These are phyloP conservation scores for Alosa alosa DNA, from an alignment of 2,113 vertebrate species.

Conservation along the genomic window DNA sequence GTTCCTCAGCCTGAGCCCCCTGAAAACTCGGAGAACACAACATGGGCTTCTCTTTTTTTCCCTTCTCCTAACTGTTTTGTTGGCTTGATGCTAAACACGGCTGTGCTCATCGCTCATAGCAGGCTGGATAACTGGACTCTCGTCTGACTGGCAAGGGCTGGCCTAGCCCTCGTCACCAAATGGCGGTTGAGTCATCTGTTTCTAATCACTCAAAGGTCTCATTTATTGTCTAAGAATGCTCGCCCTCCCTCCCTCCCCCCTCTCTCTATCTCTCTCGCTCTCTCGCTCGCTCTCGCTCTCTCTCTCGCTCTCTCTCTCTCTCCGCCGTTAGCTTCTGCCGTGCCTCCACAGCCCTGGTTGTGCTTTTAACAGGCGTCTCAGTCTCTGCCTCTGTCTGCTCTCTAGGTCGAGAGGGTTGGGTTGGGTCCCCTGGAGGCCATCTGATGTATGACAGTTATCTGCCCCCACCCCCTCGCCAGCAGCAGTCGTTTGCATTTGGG, in stretches of 20 bases:
- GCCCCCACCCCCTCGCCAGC: background rate
- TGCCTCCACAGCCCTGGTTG: background rate
- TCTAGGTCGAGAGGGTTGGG: background rate
- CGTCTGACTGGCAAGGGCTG: background rate
- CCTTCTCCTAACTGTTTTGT: background rate
- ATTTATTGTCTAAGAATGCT: conserved; percentile 4
- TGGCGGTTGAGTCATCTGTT: background rate
- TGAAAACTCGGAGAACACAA: background rate
- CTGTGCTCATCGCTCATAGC: background rate
- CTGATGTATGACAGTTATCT: background rate
- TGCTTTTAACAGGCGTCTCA: background rate
- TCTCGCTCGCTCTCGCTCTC: background rate
- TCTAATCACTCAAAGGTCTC: conserved; percentile 12
- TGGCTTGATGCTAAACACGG: background rate
- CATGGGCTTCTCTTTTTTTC: background rate
- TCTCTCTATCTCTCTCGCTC: background rate
- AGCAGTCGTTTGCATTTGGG: background rate
- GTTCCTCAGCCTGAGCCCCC: background rate
- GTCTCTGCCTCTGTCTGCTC: background rate
- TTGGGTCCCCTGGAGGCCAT: background rate
- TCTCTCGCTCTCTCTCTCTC: background rate
- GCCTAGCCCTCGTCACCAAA: background rate
- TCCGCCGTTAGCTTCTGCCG: background rate
- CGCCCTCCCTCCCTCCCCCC: background rate
- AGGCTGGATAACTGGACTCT: background rate